Percentiles rank a stretch among this genome's conserved stretches.
Conservation (phyloP, 2,113 vertebrate species). For the Capricornis sumatraensis region DNA sequence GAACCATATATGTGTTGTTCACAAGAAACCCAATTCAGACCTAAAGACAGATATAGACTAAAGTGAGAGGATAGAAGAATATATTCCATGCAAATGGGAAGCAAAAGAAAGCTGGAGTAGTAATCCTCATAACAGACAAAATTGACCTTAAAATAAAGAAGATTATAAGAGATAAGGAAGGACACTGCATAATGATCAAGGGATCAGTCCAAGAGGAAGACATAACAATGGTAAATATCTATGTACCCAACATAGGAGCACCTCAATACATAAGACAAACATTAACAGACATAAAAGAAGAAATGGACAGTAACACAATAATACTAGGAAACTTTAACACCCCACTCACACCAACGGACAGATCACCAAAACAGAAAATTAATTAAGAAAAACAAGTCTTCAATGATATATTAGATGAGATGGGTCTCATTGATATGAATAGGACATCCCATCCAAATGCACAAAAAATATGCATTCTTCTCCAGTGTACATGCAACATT, state of each 20-base stretch:
- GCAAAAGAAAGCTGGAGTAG: not conserved
- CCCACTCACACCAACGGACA: not conserved
- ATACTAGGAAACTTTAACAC: not conserved
- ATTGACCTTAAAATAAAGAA: not conserved
- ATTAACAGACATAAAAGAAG: not conserved
- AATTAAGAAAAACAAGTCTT: not conserved
- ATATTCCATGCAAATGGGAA: not conserved
- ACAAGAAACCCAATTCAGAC: not conserved
- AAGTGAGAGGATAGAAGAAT: not conserved
- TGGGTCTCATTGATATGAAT: not conserved
- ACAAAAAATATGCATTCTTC: not conserved
- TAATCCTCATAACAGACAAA: not conserved
- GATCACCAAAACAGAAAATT: not conserved
- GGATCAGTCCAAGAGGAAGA: not conserved
- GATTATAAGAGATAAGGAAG: not conserved
- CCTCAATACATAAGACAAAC: not conserved
- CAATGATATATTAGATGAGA: not conserved
- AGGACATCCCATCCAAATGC: not conserved
- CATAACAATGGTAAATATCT: not conserved
- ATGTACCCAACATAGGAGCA: not conserved
- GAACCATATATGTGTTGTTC: not conserved
- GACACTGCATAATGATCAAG: not conserved
- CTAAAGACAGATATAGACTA: not conserved
- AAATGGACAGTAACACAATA: not conserved
- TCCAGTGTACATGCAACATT: not conserved